Conservation (phyloP, 2,888 invertebrate species). For the Platycheirus albimanus region DNA sequence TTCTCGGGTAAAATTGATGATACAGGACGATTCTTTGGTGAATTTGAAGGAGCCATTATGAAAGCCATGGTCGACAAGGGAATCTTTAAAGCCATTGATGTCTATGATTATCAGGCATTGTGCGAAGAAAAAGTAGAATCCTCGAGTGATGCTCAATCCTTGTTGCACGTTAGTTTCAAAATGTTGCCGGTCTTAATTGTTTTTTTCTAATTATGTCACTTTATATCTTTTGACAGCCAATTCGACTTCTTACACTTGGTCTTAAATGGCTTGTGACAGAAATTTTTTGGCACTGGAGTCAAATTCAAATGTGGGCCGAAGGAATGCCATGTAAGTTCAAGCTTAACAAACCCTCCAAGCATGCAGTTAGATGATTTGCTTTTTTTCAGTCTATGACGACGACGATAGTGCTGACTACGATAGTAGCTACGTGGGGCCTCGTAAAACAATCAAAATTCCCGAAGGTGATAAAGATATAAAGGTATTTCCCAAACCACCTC, state of each 20-base stretch:
- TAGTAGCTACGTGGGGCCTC: conserved; percentile 78
- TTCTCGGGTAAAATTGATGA: conserved; percentile 86
- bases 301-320: conserved; percentile 80
- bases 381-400: conserved; percentile 81
- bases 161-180: conserved; percentile 78
- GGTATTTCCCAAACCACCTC: conserved; percentile 81
- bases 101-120: conserved; percentile 93
- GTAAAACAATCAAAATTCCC: conserved; percentile 77
- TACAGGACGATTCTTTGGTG: conserved; percentile 94
- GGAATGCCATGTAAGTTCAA: conserved; percentile 80
- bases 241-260: conserved; percentile 79
- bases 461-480: conserved; percentile 82
- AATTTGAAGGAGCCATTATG: conserved; percentile 90
- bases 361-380: neutral
- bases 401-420: conserved; percentile 82
- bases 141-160: conserved; percentile 78
- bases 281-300: conserved; percentile 80
- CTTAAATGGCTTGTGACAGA: conserved; percentile 83
- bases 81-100: conserved; percentile 89
- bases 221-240: conserved; percentile 81
- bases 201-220: too few species aligned
- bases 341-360: conserved; percentile 38
- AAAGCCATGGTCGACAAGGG: conserved; percentile 88
- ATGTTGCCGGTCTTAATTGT: too few species aligned
- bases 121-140: conserved; percentile 84